Base-by-base conservation (phyloP, 2,888 invertebrate genomes). In the Hydrotaea diabolus region DNA sequence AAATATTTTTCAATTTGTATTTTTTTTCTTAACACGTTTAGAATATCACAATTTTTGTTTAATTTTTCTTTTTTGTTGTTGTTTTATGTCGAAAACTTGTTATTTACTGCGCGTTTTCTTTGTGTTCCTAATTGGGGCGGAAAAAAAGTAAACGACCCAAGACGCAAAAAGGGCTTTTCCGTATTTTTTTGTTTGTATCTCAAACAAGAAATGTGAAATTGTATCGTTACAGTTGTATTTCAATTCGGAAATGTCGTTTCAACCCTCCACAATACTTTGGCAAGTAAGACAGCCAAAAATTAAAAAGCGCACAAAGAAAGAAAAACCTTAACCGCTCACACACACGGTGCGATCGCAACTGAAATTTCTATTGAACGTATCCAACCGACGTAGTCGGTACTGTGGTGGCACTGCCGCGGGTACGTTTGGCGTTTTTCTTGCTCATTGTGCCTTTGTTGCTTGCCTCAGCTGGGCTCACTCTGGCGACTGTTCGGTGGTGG, bases 321-420 rank as follows among this genome's bases (percentile, higher is more conserved):
- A 76, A 69, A 80, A 49, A 64, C 36, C 55, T 77, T 83, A 81
- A 85, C 84, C 76, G 75, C 80, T 87, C 89, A 88, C 88, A 87
- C 86, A 89, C 88, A 88, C 88, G 87, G 77, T 88, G 89, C 89
- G 91, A 91, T 91, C 91, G 86, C 89, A 88, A 91, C 90, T 91
- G n/a, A n/a, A 88, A 91, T 87, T 88, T 87, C 85, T 82, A 82
- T 85, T 79, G 55, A 31, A 46, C 53, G 74, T 73, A 39, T 36
- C 62, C 74, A 74, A n/a, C n/a, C n/a, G n/a, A n/a, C 11, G 59
- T n/a, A 57, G 8, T 46, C 69, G 69, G 19, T 77, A 82, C 74
- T 77, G n/a, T n/a, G n/a, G n/a, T n/a, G n/a, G n/a, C n/a, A n/a
- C n/a, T n/a, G n/a, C n/a, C n/a, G n/a, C n/a, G n/a, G 69, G 43